Base-by-base conservation (phyloP, 1,140 invertebrate genomes). In the Neomicropteryx cornuta region DNA sequence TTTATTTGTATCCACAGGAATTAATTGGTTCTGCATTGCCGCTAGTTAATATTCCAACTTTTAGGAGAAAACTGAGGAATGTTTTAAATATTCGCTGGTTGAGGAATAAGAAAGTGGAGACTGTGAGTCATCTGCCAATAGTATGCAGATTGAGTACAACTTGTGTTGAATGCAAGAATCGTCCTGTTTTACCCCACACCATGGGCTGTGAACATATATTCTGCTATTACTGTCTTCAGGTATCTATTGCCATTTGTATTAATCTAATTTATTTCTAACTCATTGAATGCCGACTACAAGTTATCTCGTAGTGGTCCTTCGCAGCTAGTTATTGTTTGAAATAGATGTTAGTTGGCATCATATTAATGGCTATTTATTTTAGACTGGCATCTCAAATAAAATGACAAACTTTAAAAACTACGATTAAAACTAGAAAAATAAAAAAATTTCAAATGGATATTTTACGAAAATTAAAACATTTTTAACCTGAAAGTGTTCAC, bases 181-280 rank as follows among this genome's bases (percentile, higher is more conserved):
- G 56, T 28, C 75, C 75, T 3, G 69, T 75, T 6, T 48, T 75
- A 33, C 76, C 76, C 6, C 66, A 76, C 53, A 69, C 72, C 38
- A 77, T 77, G 71, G 71, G 71, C 5, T 78, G 76, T 51, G 55
- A 55, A 10, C 76, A 78, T 56, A 65, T 78, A 37, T 78, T 75
- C 54, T 78, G 76, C 54, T 78, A 76, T 58, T 74, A 72, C 45
- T 78, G 76, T 53, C 50, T 77, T 40, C 63, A 56, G 55, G 70
- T 71, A 61, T 51, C 53, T 42, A 23, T 37, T 33, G 24, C 21
- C 17, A 29, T 36, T 36, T 31, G 19, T 19, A 8, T 5, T 18
- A 11, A 4, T 4, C 24, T n/a, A 6, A 37, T 24, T 30, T 31
- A 17, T 10, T 39, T 41, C 13, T 27, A 16, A 27, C 10, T 22